Conservation (phyloP, 2,888 invertebrate species). For the Microchrysa polita region DNA sequence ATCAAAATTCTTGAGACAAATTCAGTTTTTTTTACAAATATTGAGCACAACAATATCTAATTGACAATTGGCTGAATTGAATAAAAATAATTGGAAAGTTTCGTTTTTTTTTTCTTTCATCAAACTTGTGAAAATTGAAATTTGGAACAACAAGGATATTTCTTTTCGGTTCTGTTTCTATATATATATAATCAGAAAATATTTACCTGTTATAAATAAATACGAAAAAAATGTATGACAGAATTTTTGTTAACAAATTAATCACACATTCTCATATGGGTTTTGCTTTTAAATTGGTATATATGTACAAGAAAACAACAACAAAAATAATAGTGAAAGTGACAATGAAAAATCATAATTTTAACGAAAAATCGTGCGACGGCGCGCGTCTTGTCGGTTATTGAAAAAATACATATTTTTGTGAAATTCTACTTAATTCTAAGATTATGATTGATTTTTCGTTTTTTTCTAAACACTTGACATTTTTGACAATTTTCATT, state of each 20-base stretch:
- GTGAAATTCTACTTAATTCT: too few relatives aligned
- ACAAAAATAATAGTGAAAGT: too few relatives aligned
- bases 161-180: neutral
- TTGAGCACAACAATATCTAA: too few relatives aligned
- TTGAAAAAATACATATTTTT: too few relatives aligned
- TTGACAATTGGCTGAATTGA: neutral
- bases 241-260: conserved; percentile 33
- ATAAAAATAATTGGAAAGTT: conserved; percentile 3
- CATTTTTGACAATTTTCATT: conserved; percentile 8
- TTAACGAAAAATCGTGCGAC: too few relatives aligned
- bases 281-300: conserved; percentile 40
- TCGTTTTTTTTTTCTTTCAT: conserved; percentile 2
- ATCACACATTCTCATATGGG: conserved; percentile 44
- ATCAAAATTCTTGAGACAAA: conserved; percentile 4
- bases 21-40: neutral
- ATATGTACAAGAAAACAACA: too few relatives aligned
- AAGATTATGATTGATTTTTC: too few relatives aligned
- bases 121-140: too few relatives aligned
- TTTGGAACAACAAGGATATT: neutral
- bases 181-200: conserved; percentile 15
- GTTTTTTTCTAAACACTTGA: neutral
- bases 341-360: too few relatives aligned
- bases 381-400: too few relatives aligned
- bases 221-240: neutral
- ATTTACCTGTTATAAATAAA: conserved; percentile 5